Evolutionary conservation across 2,113 vertebrate species (phyloP).

Genomic region (Heptranchias perlo): DNA sequence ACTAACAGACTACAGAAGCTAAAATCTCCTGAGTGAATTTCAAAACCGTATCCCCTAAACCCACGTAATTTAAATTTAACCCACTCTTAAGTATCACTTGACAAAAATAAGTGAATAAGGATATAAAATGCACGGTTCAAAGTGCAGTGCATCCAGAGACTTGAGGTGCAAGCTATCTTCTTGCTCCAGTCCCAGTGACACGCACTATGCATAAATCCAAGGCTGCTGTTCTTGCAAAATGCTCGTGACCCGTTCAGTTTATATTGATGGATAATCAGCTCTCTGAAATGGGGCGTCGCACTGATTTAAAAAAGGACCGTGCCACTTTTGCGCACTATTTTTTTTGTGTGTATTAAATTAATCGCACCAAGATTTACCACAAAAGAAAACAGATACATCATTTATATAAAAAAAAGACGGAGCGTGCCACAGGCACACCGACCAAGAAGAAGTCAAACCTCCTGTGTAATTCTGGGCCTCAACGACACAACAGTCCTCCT

Average conservation of each 20-base stretch:
- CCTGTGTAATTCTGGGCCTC: background rate
- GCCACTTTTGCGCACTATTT: too few relatives aligned
- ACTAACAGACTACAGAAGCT: background rate
- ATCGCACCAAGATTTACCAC: background rate
- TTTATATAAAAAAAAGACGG: background rate
- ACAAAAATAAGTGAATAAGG: background rate
- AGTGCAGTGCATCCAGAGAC: background rate
- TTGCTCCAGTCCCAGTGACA: background rate
- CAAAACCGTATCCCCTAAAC: background rate
- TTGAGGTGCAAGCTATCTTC: background rate
- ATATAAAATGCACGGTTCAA: background rate
- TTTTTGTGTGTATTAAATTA: background rate
- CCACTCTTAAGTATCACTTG: background rate
- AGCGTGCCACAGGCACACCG: background rate
- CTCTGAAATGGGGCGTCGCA: too few relatives aligned
- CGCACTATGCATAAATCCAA: background rate
- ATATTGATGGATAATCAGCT: background rate
- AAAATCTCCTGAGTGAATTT: background rate
- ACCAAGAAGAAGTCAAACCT: slow-evolving; percentile 19
- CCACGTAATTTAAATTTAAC: background rate
- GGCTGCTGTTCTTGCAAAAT: background rate
- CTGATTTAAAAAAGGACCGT: background rate
- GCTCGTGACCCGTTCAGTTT: background rate
- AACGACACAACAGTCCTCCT: too few relatives aligned
- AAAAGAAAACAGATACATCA: background rate